These are phyloP conservation scores for Cotesia congregata DNA, from an alignment of 2,888 invertebrate genomes.

Conservation along the genomic window DNA sequence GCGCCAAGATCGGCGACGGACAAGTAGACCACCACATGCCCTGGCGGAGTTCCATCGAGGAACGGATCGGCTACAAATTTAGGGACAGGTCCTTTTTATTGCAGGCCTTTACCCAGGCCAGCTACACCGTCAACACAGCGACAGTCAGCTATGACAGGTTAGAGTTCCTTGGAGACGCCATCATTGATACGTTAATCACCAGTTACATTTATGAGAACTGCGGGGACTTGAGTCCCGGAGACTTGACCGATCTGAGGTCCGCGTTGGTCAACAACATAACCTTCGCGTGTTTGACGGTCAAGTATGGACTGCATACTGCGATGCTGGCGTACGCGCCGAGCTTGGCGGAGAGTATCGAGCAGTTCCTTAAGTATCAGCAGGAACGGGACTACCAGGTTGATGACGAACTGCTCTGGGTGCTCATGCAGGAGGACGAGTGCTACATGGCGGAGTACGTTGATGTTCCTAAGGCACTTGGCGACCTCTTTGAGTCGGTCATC, in stretches of 20 bases:
- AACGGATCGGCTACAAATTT: slow-evolving; percentile 82
- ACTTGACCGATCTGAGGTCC: slow-evolving; percentile 92
- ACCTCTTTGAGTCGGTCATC: slow-evolving; percentile 91
- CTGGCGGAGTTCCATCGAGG: slow-evolving; percentile 73
- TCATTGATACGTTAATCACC: slow-evolving; percentile 90
- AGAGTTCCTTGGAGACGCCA: slow-evolving; percentile 94
- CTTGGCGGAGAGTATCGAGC: slow-evolving; percentile 73
- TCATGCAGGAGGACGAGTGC: slow-evolving; percentile 78
- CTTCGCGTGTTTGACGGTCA: slow-evolving; percentile 90
- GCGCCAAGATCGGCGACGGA: slow-evolving; percentile 44
- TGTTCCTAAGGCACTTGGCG: slow-evolving; percentile 93
- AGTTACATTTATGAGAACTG: slow-evolving; percentile 87
- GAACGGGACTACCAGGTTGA: slow-evolving; percentile 75
- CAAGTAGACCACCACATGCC: slow-evolving; percentile 67
- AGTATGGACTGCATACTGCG: slow-evolving; percentile 86
- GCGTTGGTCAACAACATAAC: slow-evolving; percentile 97
- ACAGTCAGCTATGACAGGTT: slow-evolving; percentile 91
- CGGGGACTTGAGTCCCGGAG: slow-evolving; percentile 81
- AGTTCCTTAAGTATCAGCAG: slow-evolving; percentile 78
- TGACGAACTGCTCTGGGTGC: slow-evolving; percentile 76
- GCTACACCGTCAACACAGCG: slow-evolving; percentile 83
- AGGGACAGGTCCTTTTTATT: slow-evolving; percentile 84
- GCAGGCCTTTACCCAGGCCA: slow-evolving; percentile 92
- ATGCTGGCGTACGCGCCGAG: slow-evolving; percentile 73
- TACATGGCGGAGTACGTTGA: slow-evolving; percentile 84